phyloP scores from a whole-genome alignment of 2,888 invertebrate species.

The Steinernema carpocapsae region DNA sequence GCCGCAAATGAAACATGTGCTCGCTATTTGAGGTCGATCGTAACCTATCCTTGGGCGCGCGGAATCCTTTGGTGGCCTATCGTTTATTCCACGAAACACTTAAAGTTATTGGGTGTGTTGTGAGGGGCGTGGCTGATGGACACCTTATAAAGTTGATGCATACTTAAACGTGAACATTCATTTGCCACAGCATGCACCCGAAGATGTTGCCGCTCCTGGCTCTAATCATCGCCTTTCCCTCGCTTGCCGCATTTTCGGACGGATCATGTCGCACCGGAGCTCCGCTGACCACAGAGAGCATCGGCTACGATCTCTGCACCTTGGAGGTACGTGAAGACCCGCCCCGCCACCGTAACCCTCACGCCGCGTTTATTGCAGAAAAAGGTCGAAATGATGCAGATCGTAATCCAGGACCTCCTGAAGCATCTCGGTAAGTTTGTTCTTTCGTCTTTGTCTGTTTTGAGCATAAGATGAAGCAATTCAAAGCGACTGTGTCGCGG shows the following conservation, averaged over 20 bases:
- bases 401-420: neutral
- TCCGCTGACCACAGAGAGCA: neutral
- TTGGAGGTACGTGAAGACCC: neutral
- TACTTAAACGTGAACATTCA: conserved; percentile 34
- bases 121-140: conserved; percentile 24
- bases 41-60: conserved; percentile 15
- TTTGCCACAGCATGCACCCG: conserved; percentile 32
- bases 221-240: conserved; percentile 22
- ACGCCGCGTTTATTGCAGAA: neutral
- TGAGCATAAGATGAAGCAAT: too few relatives aligned
- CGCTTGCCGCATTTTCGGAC: conserved; percentile 9
- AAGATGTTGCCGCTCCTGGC: conserved; percentile 34
- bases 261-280: conserved; percentile 13
- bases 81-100: conserved; percentile 34
- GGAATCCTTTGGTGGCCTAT: conserved; percentile 30
- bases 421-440: conserved; percentile 15
- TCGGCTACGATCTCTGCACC: conserved; percentile 10
- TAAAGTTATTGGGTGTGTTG: conserved; percentile 35
- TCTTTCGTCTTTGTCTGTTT: too few relatives aligned
- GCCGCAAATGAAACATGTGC: too few relatives aligned
- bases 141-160: conserved; percentile 35
- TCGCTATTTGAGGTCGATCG: neutral
- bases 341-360: conserved; percentile 5
- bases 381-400: conserved; percentile 14
- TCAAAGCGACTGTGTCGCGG: too few relatives aligned